Evolutionary conservation across 2,888 invertebrate species (phyloP).

Genomic region (Lycophotia porphyrea): DNA sequence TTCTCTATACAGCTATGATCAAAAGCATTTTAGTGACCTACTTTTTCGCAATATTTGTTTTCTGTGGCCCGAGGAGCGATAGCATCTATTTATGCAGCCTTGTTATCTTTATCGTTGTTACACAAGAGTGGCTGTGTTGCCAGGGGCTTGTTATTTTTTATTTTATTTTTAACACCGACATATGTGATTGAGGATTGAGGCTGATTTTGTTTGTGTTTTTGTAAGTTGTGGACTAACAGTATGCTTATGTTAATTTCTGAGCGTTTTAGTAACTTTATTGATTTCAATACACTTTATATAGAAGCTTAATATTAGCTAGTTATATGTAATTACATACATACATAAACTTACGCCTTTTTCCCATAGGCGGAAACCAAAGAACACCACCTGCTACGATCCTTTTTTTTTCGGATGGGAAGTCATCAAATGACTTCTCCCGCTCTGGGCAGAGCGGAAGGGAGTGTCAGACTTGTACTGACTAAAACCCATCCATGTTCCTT

Average conservation of each 20-base stretch:
- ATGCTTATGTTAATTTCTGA: neutral
- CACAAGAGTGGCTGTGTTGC: constrained; percentile 64
- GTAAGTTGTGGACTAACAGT: neutral
- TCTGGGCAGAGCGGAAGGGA: too few species aligned
- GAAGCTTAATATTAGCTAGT: neutral
- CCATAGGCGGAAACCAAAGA: too few species aligned
- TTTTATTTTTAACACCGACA: constrained; percentile 55
- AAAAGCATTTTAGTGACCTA: constrained; percentile 65
- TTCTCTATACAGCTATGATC: constrained; percentile 46
- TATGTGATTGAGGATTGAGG: constrained; percentile 44
- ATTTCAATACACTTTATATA: neutral
- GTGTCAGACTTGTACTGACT: too few species aligned
- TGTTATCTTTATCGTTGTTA: constrained; percentile 70
- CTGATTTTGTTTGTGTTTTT: constrained; percentile 38
- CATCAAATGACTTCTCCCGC: too few species aligned
- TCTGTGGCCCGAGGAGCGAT: constrained; percentile 62
- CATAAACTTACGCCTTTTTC: too few species aligned
- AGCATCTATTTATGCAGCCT: constrained; percentile 67
- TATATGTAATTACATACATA: too few species aligned
- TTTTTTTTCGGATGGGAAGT: too few species aligned
- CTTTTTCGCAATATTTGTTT: constrained; percentile 65
- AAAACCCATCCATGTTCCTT: too few species aligned
- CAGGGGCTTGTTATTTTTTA: constrained; percentile 70
- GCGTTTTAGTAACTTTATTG: neutral
- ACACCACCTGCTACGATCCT: too few species aligned